These are phyloP conservation scores for Drosophila dunni DNA, from an alignment of 1,140 invertebrate genomes.

Conservation along the genomic window DNA sequence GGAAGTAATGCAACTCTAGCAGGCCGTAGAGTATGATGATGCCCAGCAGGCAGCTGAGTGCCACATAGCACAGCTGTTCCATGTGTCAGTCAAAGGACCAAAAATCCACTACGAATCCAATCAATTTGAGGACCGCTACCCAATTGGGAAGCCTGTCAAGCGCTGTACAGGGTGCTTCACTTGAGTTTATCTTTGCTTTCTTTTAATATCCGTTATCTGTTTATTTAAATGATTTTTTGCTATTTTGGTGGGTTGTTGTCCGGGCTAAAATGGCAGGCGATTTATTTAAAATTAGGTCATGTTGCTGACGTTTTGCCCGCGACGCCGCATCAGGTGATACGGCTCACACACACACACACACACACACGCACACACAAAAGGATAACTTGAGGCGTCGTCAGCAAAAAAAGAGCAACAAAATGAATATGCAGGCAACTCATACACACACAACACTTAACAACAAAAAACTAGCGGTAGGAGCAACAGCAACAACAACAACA, in stretches of 20 bases:
- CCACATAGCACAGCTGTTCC: conserved; percentile 69
- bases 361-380: conserved; percentile 4
- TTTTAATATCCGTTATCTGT: conserved; percentile 2
- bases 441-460: neutral
- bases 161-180: conserved; percentile 18
- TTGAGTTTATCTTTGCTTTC: neutral
- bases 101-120: too few species aligned
- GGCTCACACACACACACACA: conserved; percentile 13
- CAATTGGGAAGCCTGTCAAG: conserved; percentile 57
- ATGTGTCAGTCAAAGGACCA: conserved; percentile 30
- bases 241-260: conserved; percentile 32
- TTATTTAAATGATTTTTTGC: neutral
- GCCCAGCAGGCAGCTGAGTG: conserved; percentile 62
- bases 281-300: conserved; percentile 61
- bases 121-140: neutral
- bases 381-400: conserved; percentile 2
- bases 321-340: conserved; percentile 48
- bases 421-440: neutral
- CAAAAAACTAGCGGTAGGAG: neutral
- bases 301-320: conserved; percentile 24
- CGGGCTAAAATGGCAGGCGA: conserved; percentile 29
- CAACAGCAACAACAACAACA: conserved; percentile 2
- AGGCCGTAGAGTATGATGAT: conserved; percentile 86
- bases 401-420: neutral
- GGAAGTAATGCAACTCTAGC: conserved; percentile 89